phyloP scores from a whole-genome alignment of 2,888 invertebrate genomes.

The Drosophila pseudotakahashii region DNA sequence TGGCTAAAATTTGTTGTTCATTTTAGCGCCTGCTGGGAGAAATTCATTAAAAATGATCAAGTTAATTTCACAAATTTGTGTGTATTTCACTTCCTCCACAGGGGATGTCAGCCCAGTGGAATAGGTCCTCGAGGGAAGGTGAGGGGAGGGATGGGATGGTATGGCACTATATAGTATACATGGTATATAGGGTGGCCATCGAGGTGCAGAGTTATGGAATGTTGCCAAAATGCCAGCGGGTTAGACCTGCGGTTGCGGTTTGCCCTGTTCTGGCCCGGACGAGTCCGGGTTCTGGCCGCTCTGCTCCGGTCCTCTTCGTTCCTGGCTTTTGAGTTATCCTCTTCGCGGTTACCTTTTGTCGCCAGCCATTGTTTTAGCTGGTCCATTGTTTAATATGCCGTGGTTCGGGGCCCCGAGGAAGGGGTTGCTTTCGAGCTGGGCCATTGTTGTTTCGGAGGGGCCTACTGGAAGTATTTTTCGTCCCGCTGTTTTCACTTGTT shows the following conservation, averaged over 20 bases:
- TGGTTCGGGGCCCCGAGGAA: conserved; percentile 1
- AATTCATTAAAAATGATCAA: conserved; percentile 38
- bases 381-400: conserved; percentile 50
- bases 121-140: not conserved
- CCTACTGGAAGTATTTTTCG: not conserved
- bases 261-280: conserved; percentile 8
- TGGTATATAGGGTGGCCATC: not conserved
- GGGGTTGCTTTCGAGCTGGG: conserved; percentile 41
- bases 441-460: conserved; percentile 43
- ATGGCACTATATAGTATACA: not conserved
- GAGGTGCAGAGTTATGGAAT: conserved; percentile 25
- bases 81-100: conserved; percentile 6
- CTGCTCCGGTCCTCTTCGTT: conserved; percentile 6
- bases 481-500: conserved; percentile 31
- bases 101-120: not conserved
- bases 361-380: conserved; percentile 44
- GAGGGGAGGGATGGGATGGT: not conserved
- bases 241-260: conserved; percentile 39
- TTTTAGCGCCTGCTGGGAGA: conserved; percentile 15
- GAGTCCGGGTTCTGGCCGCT: not conserved
- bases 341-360: conserved; percentile 52
- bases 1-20: conserved; percentile 17
- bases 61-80: conserved; percentile 38
- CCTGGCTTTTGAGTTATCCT: conserved; percentile 41
- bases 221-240: conserved; percentile 38